Evolutionary conservation across 2,113 vertebrate species (phyloP), one percentile per base, ranked within the genome.

Genomic region (Bolborhynchus lineola): DNA sequence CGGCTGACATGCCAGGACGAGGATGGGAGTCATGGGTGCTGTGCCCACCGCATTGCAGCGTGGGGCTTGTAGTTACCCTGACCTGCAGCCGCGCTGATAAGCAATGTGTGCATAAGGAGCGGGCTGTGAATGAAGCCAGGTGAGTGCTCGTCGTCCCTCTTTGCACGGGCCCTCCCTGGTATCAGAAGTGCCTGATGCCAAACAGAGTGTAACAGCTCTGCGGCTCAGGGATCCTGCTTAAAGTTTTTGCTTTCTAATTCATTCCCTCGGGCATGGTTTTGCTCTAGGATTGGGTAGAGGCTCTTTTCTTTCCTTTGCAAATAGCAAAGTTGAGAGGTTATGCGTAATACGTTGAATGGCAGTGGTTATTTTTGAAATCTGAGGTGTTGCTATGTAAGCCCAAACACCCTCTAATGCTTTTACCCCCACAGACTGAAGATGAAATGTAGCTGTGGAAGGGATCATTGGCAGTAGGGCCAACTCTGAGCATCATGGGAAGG

Each of bases 81-180:
- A 6, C 1, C 1, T 3, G 53, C n/a, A 0, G 33, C 21, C 33
- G 7, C 2, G 13, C 37, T 25, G 46, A 47, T 14, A 3, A 46
- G 11, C 33, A 13, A 8, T 2, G 3, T 5, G 24, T 5, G 8
- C 33, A 7, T 26, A 2, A 23, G 47, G 6, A 9, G 12, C 0
- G 0, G 8, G 33, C n/a, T 49, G 52, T 13, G 25, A 9, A 7
- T 5, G 60, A 21, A 5, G n/a, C 47, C 76, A 6, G 7, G 12
- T 5, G 17, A 18, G 25, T 42, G 29, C 42, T 60, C 3, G 16
- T 8, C 37, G 57, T 65, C 24, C 37, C 13, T 31, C 25, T 80
- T 28, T 46, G 35, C 19, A 35, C 8, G 20, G 33, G 6, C 49
- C 33, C 47, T 35, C 21, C 24, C 26, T 16, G 5, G 4, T 29